A percentile compares a stretch with the other conserved stretches of the same genome.
phyloP scores from a whole-genome alignment of 2,888 invertebrate species.

The Campoletis raptor region DNA sequence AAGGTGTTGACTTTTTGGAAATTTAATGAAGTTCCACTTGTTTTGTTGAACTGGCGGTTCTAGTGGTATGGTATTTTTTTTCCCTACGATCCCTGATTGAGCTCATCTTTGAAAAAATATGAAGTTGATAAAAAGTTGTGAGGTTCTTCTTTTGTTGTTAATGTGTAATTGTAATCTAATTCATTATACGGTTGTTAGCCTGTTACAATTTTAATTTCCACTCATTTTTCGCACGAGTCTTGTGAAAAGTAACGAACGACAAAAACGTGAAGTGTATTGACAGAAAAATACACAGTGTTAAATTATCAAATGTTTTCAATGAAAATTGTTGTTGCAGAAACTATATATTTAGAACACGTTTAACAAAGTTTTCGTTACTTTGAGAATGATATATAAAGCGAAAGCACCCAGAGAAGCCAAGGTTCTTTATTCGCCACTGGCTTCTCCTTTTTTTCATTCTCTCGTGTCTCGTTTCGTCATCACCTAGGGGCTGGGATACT shows the following conservation, averaged over 20 bases:
- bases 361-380: constrained; percentile 34
- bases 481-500: constrained; percentile 57
- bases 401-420: constrained; percentile 30
- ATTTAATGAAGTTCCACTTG: too few species aligned
- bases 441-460: constrained; percentile 34
- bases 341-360: constrained; percentile 37
- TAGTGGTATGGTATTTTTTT: too few species aligned
- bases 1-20: too few species aligned
- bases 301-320: not conserved
- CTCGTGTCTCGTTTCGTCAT: constrained; percentile 39
- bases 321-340: not conserved
- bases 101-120: not conserved
- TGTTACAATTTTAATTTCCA: not conserved
- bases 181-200: not conserved
- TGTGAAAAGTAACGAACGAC: not conserved
- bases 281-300: not conserved
- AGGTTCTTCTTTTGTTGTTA: not conserved
- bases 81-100: too few species aligned
- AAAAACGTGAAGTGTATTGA: not conserved
- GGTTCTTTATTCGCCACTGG: constrained; percentile 54
- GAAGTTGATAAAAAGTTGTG: not conserved
- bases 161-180: not conserved
- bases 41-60: too few species aligned
- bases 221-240: not conserved
- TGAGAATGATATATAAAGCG: constrained; percentile 41